Percentiles rank a stretch among this genome's conserved stretches.
phyloP scores from a whole-genome alignment of 2,888 invertebrate species.

The Oligia latruncula region DNA sequence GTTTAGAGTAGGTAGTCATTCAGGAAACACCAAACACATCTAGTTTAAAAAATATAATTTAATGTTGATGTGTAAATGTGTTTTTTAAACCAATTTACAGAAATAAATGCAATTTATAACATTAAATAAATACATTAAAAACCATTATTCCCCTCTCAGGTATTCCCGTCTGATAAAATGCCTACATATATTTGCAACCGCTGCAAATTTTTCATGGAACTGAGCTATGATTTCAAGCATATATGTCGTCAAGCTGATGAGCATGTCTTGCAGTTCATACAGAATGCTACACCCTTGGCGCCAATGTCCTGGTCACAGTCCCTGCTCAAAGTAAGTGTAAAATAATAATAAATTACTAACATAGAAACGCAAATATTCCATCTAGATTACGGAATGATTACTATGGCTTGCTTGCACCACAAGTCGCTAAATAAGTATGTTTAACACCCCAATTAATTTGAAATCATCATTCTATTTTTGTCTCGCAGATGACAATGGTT shows the following conservation, averaged over 20 bases:
- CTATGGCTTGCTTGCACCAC: not conserved
- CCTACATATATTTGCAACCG: constrained; percentile 93
- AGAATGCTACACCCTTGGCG: constrained; percentile 91
- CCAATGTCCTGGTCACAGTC: constrained; percentile 86
- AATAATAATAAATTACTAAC: not conserved
- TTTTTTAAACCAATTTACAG: not conserved
- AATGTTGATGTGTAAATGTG: not conserved
- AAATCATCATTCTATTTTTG: not conserved
- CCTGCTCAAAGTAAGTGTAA: constrained; percentile 81
- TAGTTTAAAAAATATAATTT: not conserved
- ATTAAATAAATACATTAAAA: not conserved
- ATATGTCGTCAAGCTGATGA: constrained; percentile 94
- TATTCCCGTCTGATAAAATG: constrained; percentile 93
- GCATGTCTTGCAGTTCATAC: constrained; percentile 91
- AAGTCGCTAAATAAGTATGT: not conserved
- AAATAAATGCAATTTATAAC: not conserved
- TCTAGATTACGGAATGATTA: not conserved
- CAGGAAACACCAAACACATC: not conserved
- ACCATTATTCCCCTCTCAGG: constrained; percentile 76
- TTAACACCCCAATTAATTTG: not conserved
- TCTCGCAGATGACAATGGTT: not conserved
- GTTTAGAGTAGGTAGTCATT: not conserved
- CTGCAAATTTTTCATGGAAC: constrained; percentile 92
- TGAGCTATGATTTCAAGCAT: constrained; percentile 93
- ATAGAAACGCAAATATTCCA: not conserved